Conservation (phyloP, 2,113 vertebrate genomes). For the Dolichotis patagonum region DNA sequence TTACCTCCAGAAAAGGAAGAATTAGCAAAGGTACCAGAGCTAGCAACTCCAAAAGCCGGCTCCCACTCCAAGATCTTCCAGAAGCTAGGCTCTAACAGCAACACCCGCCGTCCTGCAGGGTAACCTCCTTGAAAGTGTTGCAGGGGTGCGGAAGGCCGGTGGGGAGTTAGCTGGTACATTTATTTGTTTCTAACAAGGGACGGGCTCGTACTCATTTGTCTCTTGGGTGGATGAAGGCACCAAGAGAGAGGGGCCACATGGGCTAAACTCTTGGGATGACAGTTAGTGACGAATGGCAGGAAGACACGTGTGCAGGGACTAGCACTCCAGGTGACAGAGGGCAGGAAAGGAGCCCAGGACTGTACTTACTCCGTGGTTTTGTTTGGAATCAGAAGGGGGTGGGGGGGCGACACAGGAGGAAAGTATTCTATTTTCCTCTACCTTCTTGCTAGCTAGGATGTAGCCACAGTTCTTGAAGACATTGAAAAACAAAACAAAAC, state of each 20-base stretch:
- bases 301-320: background rate
- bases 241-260: rapidly evolving
- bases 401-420: background rate
- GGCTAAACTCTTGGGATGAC: background rate
- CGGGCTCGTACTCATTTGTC: background rate
- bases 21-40: background rate
- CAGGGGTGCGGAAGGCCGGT: too few species aligned
- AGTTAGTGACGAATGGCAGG: rapidly evolving
- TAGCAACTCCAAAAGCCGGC: too few species aligned
- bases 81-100: background rate
- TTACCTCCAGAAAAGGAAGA: background rate
- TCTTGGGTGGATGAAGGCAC: background rate
- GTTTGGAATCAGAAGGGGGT: background rate
- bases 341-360: background rate
- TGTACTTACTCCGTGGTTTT: background rate
- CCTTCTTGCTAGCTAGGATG: background rate
- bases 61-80: background rate
- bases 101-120: too few species aligned
- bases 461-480: background rate
- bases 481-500: background rate
- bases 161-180: background rate
- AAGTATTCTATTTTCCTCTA: background rate
- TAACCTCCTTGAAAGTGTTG: background rate
- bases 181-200: background rate
- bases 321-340: background rate